Base-by-base conservation (phyloP, 2,797 vertebrate species). In the Ceryle rudis region DNA sequence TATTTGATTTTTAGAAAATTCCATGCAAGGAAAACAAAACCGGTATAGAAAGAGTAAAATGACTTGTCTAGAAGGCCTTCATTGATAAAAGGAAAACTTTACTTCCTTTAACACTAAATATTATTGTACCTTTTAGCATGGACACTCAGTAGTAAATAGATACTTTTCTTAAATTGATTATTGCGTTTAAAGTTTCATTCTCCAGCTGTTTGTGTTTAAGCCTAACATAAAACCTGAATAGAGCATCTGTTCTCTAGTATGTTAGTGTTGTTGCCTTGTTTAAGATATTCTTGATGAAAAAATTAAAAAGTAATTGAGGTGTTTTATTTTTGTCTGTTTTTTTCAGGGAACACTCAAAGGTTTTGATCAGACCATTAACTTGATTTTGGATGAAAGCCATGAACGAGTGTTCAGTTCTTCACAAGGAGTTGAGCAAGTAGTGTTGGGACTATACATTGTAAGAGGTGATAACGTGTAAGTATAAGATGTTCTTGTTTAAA, bases 401-500 rank as follows among this genome's bases (percentile, higher is more conserved):
- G 99, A 99, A 97, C 98, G 99, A 11, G 99, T 99, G 35, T 99
- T 99, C 98, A 99, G 99, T 96, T 99, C 99, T 96, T 99, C 98
- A 66, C 99, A 99, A 97, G 99, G 99, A 18, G 99, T 99, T 92
- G 99, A 99, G 96, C 99, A 99, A 98, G 99, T 99, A 66, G 99
- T 99, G 14, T 97, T 99, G 84, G 99, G 99, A 51, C 98, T 99
- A 13, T 99, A 99, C 98, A 99, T 99, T 42, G 99, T 99, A 83
- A 97, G 99, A 98, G 99, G 99, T 74, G 99, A 99, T 98, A 99
- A 99, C 1, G 99, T 99, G 99, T 99, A 98, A 99, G 99, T 99
- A 95, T 51, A 47, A 21, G 19, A 15, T 46, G 9, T 82, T 52
- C 51, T 64, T 64, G 18, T 49, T 67, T 41, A 65, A 79, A 44